Base-by-base conservation (phyloP, 1,140 invertebrate genomes). In the Penaeus chinensis region DNA sequence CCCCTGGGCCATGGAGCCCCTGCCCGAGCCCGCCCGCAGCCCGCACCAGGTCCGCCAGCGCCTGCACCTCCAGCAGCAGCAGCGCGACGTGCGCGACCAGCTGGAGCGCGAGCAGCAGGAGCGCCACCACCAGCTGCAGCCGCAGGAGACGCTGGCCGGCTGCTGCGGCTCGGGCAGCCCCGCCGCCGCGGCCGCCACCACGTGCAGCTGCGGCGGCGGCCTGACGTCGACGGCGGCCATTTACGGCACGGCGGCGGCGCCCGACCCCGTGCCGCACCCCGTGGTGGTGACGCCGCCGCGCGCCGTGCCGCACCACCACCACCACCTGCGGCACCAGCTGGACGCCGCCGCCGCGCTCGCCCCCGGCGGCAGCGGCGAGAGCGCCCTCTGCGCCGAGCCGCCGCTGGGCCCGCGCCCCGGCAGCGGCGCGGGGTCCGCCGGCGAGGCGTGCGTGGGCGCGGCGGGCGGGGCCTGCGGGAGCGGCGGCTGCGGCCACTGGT, bases 401-500 rank as follows among this genome's bases (percentile, higher is more conserved):
- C 66, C 32, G 66, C 66, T n/a, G 16, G n/a, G 66, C 1, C 54
- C 54, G 54, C 16, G 54, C 54, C 37, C 66, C 63, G 80, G 24
- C 32, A 79, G 27, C 37, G 78, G 47, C 71, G 80, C 60, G 19
- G 66, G 27, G 18, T 65, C 47, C 61, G 80, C 60, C 11, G 66
- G 84, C 79, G 76, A 63, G 62, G 27, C 81, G 8, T 32, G 71
- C 42, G 27, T 27, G 27, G 71, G 27, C 18, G 27, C 71, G 19
- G 37, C 71, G 42, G 71, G 71, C 42, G 81, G 81, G 1, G 27
- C 65, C 11, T 65, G 81, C 32, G 71, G 65, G 20, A 79, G 61
- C n/a, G 42, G 32, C 47, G 88, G 88, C 7, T 89, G 88, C 77
- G 84, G 88, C 62, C 88, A 89, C 62, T 89, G 88, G 88, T 89